Evolutionary conservation across 2,113 vertebrate genomes (phyloP).

Genomic region (Phyllopteryx taeniolatus): DNA sequence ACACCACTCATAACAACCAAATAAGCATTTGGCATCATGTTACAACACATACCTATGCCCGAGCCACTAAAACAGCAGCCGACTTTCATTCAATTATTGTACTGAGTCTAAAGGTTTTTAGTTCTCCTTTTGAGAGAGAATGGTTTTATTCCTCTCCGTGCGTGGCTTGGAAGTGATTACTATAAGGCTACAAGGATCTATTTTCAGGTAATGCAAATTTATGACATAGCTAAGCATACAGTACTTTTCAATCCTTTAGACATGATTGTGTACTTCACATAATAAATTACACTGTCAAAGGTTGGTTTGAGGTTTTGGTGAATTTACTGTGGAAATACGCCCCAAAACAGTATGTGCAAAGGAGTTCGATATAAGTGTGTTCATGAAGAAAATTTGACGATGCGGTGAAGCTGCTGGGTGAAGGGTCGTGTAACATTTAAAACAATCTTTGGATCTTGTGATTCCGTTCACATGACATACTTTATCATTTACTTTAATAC

Average conservation of each 20-base stretch:
- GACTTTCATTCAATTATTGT: conserved; percentile 60
- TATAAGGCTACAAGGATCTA: conserved; percentile 53
- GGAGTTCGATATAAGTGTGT: too few species aligned
- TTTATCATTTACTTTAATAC: too few species aligned
- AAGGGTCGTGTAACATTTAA: too few species aligned
- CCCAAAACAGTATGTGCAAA: background rate
- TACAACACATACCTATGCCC: conserved; percentile 45
- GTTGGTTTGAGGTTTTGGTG: background rate
- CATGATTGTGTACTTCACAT: conserved; percentile 22
- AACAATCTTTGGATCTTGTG: too few species aligned
- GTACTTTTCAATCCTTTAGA: background rate
- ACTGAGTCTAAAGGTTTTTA: conserved; percentile 62
- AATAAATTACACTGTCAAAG: conserved; percentile 3
- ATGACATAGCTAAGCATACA: conserved; percentile 11
- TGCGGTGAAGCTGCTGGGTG: too few species aligned
- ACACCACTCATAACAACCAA: conserved; percentile 38
- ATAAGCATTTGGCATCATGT: conserved; percentile 39
- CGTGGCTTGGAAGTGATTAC: conserved; percentile 61
- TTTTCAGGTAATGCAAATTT: conserved; percentile 34
- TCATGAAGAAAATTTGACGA: too few species aligned
- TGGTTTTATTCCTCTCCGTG: conserved; percentile 41
- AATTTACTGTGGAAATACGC: background rate
- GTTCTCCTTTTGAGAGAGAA: conserved; percentile 48
- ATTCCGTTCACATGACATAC: too few species aligned
- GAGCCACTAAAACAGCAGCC: conserved; percentile 58